These are phyloP conservation scores for Halichoerus grypus DNA, from an alignment of 2,113 vertebrate genomes.

Conservation along the genomic window DNA sequence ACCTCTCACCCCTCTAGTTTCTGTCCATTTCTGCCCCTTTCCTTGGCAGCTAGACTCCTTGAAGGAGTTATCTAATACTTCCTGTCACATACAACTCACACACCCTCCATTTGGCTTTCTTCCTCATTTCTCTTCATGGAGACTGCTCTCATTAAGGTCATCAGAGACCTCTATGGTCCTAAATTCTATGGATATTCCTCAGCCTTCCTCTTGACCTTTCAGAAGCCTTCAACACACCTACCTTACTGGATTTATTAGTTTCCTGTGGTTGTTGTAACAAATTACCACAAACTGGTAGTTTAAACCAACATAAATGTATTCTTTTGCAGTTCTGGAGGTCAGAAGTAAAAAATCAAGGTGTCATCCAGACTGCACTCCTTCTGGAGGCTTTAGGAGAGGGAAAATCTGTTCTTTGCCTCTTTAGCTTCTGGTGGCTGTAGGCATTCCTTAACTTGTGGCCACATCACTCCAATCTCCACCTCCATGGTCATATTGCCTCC, in stretches of 20 bases:
- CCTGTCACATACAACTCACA: background rate
- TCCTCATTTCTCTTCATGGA: background rate
- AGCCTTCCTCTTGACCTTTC: constrained; percentile 18
- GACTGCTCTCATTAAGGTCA: background rate
- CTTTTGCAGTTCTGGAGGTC: background rate
- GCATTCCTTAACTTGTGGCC: background rate
- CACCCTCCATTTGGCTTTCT: background rate
- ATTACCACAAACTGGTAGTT: background rate
- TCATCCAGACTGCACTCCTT: background rate
- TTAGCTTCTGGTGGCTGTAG: background rate
- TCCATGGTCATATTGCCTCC: background rate
- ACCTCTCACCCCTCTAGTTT: background rate
- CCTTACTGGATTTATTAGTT: background rate
- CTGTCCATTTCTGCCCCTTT: background rate
- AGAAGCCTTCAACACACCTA: background rate
- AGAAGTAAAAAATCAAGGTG: constrained; percentile 3
- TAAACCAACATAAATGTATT: constrained; percentile 27
- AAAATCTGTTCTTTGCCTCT: background rate
- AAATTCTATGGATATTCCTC: background rate
- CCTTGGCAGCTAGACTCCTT: constrained; percentile 20
- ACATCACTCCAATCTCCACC: background rate
- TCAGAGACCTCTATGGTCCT: background rate
- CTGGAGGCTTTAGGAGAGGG: background rate
- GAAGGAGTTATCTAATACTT: background rate
- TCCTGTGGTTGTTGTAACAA: background rate